These are phyloP conservation scores for Stichopus horrens DNA, from an alignment of 53 echinoderm and acorn worm species.

Conservation along the genomic window DNA sequence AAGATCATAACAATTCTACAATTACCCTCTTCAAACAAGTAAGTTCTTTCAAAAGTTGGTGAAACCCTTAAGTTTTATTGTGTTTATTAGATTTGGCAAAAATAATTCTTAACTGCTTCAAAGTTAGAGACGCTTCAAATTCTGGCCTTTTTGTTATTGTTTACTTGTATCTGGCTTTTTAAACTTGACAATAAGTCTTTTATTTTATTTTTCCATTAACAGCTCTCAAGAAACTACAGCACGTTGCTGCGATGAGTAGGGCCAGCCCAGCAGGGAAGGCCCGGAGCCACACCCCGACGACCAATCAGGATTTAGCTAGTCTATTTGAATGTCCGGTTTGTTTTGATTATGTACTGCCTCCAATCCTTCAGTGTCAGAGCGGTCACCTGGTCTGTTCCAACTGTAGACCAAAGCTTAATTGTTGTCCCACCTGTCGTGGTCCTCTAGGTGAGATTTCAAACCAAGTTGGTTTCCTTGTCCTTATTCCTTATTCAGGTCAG, in stretches of 20 bases:
- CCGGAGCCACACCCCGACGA: constrained; percentile 97
- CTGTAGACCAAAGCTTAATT: constrained; percentile 92
- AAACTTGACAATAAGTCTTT: background rate
- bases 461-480: background rate
- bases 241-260: constrained; percentile 89
- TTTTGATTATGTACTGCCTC: constrained; percentile 98
- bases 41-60: too few species aligned
- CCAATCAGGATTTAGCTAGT: constrained; percentile 98
- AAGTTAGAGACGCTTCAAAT: too few species aligned
- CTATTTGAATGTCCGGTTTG: constrained; percentile 99
- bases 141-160: background rate
- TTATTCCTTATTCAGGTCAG: too few species aligned
- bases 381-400: constrained; percentile 97
- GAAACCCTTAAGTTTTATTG: too few species aligned
- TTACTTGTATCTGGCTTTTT: background rate
- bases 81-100: too few species aligned
- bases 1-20: too few species aligned
- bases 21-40: too few species aligned
- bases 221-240: constrained; percentile 73
- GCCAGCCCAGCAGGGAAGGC: constrained; percentile 79
- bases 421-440: constrained; percentile 95
- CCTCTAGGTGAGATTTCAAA: constrained; percentile 78
- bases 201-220: constrained; percentile 19
- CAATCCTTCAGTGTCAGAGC: constrained; percentile 97
- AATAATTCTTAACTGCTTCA: too few species aligned